Percentiles rank a stretch among this genome's conserved stretches.
Evolutionary conservation across 2,797 vertebrate genomes (phyloP).

Genomic region (Sebastes variabilis): DNA sequence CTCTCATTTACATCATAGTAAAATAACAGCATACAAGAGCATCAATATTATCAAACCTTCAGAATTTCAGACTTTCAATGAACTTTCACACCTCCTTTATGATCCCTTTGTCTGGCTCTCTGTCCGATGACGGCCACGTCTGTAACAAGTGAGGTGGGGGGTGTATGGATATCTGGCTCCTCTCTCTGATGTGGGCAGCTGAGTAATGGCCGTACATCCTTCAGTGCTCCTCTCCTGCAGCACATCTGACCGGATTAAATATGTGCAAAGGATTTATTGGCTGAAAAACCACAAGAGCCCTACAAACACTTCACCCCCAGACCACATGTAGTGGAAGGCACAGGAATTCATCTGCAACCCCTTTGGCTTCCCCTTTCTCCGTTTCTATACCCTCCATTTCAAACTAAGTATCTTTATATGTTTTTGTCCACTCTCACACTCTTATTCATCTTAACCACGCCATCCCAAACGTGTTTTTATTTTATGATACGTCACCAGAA

Average conservation of each 20-base stretch:
- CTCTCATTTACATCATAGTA: slow-evolving; percentile 12
- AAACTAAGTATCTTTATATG: background rate
- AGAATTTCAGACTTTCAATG: slow-evolving; percentile 29
- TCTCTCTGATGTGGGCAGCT: slow-evolving; percentile 79
- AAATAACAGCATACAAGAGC: slow-evolving; percentile 20
- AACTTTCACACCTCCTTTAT: slow-evolving; percentile 60
- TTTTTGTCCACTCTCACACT: background rate
- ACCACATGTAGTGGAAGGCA: slow-evolving; percentile 67
- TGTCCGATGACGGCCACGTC: slow-evolving; percentile 11
- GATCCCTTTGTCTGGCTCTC: slow-evolving; percentile 36
- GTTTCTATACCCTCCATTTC: slow-evolving; percentile 15
- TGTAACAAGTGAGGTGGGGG: slow-evolving; percentile 43
- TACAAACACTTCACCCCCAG: slow-evolving; percentile 78
- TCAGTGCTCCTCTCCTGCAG: slow-evolving; percentile 74
- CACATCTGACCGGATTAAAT: slow-evolving; percentile 83
- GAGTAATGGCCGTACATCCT: slow-evolving; percentile 80
- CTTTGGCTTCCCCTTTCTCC: slow-evolving; percentile 18
- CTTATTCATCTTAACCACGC: background rate
- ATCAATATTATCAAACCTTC: slow-evolving; percentile 19
- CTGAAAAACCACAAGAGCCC: slow-evolving; percentile 83
- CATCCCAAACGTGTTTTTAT: background rate
- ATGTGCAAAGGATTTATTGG: slow-evolving; percentile 83
- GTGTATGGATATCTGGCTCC: slow-evolving; percentile 39
- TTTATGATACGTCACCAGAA: background rate
- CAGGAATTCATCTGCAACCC: slow-evolving; percentile 68